These are phyloP conservation scores for Coptotermes formosanus DNA, from an alignment of 1,140 invertebrate genomes.

Conservation along the genomic window DNA sequence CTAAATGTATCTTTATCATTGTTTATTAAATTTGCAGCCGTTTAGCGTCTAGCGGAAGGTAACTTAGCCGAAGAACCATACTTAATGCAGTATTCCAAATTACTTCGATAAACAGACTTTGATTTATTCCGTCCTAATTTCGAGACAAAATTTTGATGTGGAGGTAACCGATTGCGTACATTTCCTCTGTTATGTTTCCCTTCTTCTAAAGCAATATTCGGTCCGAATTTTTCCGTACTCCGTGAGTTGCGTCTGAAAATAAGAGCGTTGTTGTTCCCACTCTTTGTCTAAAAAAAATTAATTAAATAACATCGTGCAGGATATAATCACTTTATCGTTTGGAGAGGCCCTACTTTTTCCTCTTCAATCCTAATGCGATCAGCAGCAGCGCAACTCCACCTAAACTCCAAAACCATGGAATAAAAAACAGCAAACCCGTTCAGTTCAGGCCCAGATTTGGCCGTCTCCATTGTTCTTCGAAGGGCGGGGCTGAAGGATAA, in stretches of 20 bases:
- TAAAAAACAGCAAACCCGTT: not conserved
- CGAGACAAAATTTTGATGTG: too few species aligned
- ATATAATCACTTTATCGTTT: conserved; percentile 1
- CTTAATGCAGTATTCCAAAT: too few species aligned
- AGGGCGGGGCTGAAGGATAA: not conserved
- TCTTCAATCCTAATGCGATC: conserved; percentile 12
- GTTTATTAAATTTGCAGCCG: too few species aligned
- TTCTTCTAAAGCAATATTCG: too few species aligned
- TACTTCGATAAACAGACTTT: too few species aligned
- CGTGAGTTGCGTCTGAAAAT: not conserved
- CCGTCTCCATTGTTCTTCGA: not conserved
- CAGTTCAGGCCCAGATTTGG: not conserved
- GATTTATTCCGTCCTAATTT: too few species aligned
- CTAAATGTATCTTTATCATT: too few species aligned
- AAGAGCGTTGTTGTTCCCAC: not conserved
- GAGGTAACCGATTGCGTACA: too few species aligned
- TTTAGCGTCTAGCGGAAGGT: too few species aligned
- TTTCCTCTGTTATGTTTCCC: too few species aligned
- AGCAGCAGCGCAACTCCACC: not conserved
- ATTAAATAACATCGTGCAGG: not conserved
- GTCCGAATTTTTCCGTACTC: not conserved
- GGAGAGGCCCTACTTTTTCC: not conserved
- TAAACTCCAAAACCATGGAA: not conserved
- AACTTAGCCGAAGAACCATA: too few species aligned
- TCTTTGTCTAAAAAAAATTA: not conserved